Conservation (phyloP, 2,797 vertebrate species). For the Alouatta caraya region DNA sequence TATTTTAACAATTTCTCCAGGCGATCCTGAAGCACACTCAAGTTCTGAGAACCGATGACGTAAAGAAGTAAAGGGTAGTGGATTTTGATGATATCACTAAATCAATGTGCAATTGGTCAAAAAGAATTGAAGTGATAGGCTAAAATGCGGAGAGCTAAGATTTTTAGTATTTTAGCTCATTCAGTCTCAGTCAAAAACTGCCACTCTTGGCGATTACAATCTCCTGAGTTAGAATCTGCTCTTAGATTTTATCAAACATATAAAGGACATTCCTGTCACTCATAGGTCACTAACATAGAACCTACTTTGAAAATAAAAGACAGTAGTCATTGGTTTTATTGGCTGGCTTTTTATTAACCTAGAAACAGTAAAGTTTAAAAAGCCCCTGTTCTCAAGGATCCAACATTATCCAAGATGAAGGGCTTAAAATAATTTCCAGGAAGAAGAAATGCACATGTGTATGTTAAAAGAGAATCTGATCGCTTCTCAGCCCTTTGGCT, state of each 20-base stretch:
- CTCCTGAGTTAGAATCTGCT: background rate
- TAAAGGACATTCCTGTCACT: background rate
- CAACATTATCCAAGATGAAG: background rate
- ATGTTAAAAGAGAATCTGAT: background rate
- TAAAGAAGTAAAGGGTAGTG: background rate
- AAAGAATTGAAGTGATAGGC: background rate
- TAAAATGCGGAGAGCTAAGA: background rate
- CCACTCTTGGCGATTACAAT: background rate
- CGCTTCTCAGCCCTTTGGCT: background rate
- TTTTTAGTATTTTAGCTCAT: background rate
- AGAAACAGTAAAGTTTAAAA: constrained; percentile 41
- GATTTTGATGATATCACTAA: background rate
- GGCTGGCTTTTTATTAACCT: constrained; percentile 34
- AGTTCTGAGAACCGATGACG: background rate
- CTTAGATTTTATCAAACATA: constrained; percentile 27
- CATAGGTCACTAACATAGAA: background rate
- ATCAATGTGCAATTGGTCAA: background rate
- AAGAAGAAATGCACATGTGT: background rate
- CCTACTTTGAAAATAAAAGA: background rate
- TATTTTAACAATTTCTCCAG: background rate
- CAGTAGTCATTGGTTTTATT: background rate
- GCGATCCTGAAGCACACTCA: background rate
- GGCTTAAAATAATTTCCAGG: constrained; percentile 7
- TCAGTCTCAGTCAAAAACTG: background rate
- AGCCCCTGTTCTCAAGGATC: background rate